Conservation (phyloP, 2,797 vertebrate genomes). For the Podarcis lilfordi region DNA sequence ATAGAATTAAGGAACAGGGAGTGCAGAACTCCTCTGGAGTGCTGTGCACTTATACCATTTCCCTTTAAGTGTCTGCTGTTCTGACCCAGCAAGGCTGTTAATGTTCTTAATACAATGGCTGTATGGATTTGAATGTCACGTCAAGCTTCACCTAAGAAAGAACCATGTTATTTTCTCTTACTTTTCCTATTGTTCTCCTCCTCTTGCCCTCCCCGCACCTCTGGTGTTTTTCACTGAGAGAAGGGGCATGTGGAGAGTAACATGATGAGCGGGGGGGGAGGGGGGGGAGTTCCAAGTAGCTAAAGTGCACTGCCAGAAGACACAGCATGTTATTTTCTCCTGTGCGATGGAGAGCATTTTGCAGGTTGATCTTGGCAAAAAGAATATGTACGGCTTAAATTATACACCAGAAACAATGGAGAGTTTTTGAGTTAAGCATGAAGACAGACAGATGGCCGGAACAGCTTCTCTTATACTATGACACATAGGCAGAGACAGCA, state of each 20-base stretch:
- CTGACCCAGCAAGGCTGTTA: conserved; percentile 15
- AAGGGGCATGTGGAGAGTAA: conserved; percentile 9
- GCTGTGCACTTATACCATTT: background rate
- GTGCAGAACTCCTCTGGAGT: background rate
- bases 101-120: conserved; percentile 15
- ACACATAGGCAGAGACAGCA: background rate
- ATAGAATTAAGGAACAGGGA: conserved; percentile 1
- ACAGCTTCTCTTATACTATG: background rate
- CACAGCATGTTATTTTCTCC: conserved; percentile 5
- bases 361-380: conserved; percentile 32
- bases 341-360: conserved; percentile 31
- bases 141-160: background rate
- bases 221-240: conserved; percentile 2
- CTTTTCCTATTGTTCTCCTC: conserved; percentile 27
- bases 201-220: background rate
- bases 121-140: conserved; percentile 6
- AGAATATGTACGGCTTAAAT: conserved; percentile 33
- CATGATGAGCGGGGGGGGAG: background rate
- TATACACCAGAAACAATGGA: conserved; percentile 28
- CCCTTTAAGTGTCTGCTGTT: background rate
- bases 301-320: background rate
- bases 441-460: conserved; percentile 35
- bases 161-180: background rate
- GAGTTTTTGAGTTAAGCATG: conserved; percentile 28
- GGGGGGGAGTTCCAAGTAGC: background rate